Evolutionary conservation across 2,113 vertebrate genomes (phyloP), one percentile per base, ranked within the genome.

Genomic region (Girardinichthys multiradiatus): DNA sequence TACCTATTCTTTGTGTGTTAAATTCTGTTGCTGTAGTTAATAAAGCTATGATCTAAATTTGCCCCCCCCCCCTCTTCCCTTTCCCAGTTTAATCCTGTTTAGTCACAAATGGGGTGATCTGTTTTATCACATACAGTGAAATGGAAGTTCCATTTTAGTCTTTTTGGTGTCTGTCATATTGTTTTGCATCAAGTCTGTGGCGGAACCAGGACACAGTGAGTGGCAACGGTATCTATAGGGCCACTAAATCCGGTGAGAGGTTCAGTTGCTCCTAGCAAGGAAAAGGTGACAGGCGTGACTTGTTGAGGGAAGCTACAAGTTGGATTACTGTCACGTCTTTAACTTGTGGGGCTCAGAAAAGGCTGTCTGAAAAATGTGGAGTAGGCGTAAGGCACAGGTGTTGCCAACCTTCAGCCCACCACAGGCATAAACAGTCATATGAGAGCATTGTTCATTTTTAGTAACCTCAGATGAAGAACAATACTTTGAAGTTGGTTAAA

Each of bases 201-300:
- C 24, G 54, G 70, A 86, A 83, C 83, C 74, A 7, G 62, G 19
- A 26, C 73, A 30, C 28, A 37, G 1, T 77, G 72, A 76, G 72
- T 68, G 68, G 71, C 70, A 70, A 71, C 35, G 45, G 79, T 85
- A 82, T 87, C 88, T 85, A 65, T 66, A 71, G 64, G 83, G 58
- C 85, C 81, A 45, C 69, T 87, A 81, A 87, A 84, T 87, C 79
- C 78, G 27, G 69, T 77, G 77, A 80, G 37, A n/a, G 24, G 76
- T 72, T 89, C 72, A 83, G 82, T 45, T 67, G 63, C 73, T 83
- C 64, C 58, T 69, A 68, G 83, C 9, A 29, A 79, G 87, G 73
- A 42, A 39, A 80, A 90, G 84, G 81, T 88, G 90, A 90, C 85
- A 92, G 82, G 81, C 81, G 45, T 83, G 89, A 90, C 86, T 83